Evolutionary conservation across 2,797 vertebrate genomes (phyloP).

Genomic region (Fundulus diaphanus): DNA sequence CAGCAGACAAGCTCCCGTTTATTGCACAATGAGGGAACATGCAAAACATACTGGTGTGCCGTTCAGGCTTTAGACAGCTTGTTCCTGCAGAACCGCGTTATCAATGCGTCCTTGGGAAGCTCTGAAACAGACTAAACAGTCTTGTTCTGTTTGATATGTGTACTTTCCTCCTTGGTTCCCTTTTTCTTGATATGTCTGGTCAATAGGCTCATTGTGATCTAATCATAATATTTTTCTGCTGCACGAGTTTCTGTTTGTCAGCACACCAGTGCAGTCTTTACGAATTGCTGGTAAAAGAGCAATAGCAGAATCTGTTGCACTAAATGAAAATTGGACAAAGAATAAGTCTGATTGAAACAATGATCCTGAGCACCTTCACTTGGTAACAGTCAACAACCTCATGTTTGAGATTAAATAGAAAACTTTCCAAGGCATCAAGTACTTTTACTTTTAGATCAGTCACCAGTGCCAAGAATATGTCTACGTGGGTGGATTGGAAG

Average conservation of each 20-base stretch:
- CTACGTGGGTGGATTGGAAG: slow-evolving; percentile 17
- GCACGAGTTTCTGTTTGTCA: slow-evolving; percentile 13
- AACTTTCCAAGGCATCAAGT: background rate
- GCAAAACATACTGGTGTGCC: background rate
- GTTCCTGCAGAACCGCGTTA: slow-evolving; percentile 47
- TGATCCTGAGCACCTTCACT: slow-evolving; percentile 26
- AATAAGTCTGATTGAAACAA: background rate
- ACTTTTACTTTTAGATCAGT: slow-evolving; percentile 5
- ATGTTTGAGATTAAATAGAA: slow-evolving; percentile 12
- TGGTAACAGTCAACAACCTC: slow-evolving; percentile 42
- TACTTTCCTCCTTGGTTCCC: slow-evolving; percentile 32
- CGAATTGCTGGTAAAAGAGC: too few species aligned
- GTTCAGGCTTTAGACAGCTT: slow-evolving; percentile 1
- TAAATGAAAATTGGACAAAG: slow-evolving; percentile 27
- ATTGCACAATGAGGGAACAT: background rate
- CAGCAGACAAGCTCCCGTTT: background rate
- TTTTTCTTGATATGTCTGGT: slow-evolving; percentile 61
- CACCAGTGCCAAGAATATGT: slow-evolving; percentile 20
- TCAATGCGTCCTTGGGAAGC: slow-evolving; percentile 65
- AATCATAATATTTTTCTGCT: slow-evolving; percentile 18
- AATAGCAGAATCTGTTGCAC: too few species aligned
- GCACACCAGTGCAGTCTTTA: background rate
- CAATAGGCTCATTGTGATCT: slow-evolving; percentile 32
- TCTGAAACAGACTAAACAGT: slow-evolving; percentile 71
- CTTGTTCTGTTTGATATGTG: slow-evolving; percentile 55